A percentile compares a stretch with the other conserved stretches of the same genome.
phyloP scores from a whole-genome alignment of 2,888 invertebrate genomes.

The Netelia virgata region DNA sequence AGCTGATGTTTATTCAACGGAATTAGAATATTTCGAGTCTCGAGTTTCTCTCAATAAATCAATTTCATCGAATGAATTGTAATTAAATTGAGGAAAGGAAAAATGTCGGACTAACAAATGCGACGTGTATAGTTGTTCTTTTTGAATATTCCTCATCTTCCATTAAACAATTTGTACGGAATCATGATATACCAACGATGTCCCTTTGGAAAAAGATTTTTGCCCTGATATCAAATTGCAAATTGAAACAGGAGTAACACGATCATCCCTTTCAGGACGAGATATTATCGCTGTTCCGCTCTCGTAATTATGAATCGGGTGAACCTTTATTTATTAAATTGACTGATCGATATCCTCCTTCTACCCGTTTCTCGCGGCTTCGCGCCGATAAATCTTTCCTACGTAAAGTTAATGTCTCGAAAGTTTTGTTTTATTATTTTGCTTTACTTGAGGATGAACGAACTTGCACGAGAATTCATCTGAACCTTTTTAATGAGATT shows the following conservation, averaged over 20 bases:
- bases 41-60: background rate
- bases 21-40: background rate
- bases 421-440: conserved; percentile 48
- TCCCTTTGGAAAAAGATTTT: conserved; percentile 1
- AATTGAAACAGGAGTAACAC: conserved; percentile 48
- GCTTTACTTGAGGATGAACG: background rate
- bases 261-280: conserved; percentile 21
- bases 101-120: too few relatives aligned
- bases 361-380: conserved; percentile 20
- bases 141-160: background rate
- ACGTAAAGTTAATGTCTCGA: conserved; percentile 48
- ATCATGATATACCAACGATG: background rate
- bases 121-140: background rate
- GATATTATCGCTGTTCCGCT: conserved; percentile 26
- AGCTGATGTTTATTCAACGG: background rate
- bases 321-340: conserved; percentile 53
- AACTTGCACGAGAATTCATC: conserved; percentile 45
- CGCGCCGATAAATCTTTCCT: conserved; percentile 53
- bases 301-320: conserved; percentile 42
- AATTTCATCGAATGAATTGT: background rate
- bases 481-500: conserved; percentile 36
- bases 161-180: background rate
- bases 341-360: conserved; percentile 53
- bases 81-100: too few relatives aligned
- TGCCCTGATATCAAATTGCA: conserved; percentile 8